A percentile compares a stretch with the other conserved stretches of the same genome.
phyloP scores from a whole-genome alignment of 2,888 invertebrate species.

The Rutpela maculata region DNA sequence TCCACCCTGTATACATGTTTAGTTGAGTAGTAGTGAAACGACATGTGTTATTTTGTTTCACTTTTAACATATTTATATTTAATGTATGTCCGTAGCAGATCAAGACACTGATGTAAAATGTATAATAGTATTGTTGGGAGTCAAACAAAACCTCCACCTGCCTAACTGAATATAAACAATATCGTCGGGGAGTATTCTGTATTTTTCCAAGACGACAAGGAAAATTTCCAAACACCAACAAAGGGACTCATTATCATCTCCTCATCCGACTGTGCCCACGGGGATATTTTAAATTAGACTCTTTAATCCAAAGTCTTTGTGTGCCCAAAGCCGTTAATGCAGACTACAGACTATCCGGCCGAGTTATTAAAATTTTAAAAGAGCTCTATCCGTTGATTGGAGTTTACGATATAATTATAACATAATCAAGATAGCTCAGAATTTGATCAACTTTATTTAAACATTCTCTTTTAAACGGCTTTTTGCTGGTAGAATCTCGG shows the following conservation, averaged over 20 bases:
- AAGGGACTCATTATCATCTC: slow-evolving; percentile 44
- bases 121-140: not conserved
- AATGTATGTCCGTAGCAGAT: too few relatives aligned
- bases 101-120: too few relatives aligned
- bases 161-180: not conserved
- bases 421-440: slow-evolving; percentile 3
- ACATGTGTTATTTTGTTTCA: too few relatives aligned
- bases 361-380: slow-evolving; percentile 43
- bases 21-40: too few relatives aligned
- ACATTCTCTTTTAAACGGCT: not conserved
- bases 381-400: slow-evolving; percentile 8
- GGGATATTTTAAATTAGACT: slow-evolving; percentile 46
- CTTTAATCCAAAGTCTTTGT: slow-evolving; percentile 45
- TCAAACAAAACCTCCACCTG: not conserved
- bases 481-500: not conserved
- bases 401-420: slow-evolving; percentile 24
- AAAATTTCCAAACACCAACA: slow-evolving; percentile 43
- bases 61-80: too few relatives aligned
- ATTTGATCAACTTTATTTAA: slow-evolving; percentile 22
- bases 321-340: slow-evolving; percentile 23
- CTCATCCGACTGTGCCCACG: slow-evolving; percentile 24
- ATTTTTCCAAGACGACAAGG: slow-evolving; percentile 12
- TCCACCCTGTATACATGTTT: too few relatives aligned
- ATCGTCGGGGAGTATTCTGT: not conserved
- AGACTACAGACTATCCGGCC: slow-evolving; percentile 37